Conservation (phyloP, 23 tunicate genomes). For the Phallusia fumigata region DNA sequence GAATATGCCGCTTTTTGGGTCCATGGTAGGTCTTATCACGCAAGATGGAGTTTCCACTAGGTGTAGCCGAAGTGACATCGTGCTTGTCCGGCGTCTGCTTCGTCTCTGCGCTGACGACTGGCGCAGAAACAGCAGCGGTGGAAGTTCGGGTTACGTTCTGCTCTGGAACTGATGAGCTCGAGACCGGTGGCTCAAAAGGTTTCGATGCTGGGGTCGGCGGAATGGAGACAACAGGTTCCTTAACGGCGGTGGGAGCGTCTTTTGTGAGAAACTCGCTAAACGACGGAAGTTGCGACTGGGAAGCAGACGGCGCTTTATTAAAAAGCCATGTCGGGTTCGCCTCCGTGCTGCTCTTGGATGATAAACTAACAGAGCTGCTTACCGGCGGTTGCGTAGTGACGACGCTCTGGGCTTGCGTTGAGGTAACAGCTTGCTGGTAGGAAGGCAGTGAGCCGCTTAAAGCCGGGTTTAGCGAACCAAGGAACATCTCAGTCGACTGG, state of each 20-base stretch:
- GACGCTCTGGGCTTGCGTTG: neutral
- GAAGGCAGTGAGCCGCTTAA: neutral
- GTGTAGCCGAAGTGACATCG: neutral
- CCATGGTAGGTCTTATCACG: slow-evolving; percentile 62
- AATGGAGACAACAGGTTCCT: neutral
- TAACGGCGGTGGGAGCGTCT: neutral
- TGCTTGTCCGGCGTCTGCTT: neutral
- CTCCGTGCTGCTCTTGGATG: neutral
- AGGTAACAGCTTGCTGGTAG: slow-evolving; percentile 10
- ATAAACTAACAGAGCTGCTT: neutral
- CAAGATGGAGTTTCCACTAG: slow-evolving; percentile 9
- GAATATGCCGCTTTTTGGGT: slow-evolving; percentile 61
- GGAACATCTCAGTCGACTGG: neutral
- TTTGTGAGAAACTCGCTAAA: neutral
- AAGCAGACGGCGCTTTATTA: neutral
- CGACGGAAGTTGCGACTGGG: neutral
- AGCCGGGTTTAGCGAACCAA: neutral
- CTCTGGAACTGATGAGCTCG: neutral
- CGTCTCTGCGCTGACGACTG: neutral
- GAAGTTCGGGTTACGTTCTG: neutral
- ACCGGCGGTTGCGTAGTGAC: neutral
- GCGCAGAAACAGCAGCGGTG: slow-evolving; percentile 9
- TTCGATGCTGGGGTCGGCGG: neutral
- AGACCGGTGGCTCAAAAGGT: neutral
- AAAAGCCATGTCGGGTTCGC: neutral